phyloP scores from a whole-genome alignment of 2,888 invertebrate genomes.

The Tenthredo distinguenda region DNA sequence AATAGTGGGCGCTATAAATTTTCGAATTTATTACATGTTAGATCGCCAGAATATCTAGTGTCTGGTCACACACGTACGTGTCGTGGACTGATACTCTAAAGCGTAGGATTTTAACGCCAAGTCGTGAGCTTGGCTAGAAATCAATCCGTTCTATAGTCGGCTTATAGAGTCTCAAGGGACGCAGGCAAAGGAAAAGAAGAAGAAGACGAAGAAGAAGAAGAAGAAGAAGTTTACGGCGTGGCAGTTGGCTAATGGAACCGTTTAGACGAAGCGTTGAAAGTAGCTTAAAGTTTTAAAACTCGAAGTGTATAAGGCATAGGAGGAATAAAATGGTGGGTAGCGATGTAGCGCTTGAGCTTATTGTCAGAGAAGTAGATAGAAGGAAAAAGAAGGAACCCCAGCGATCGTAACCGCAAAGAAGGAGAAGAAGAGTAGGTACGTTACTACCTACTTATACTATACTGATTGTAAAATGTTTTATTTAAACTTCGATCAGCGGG shows the following conservation, averaged over 20 bases:
- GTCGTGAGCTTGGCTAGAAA: background rate
- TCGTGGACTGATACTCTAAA: background rate
- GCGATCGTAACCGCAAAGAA: background rate
- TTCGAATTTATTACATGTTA: background rate
- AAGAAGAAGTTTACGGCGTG: conserved; percentile 25
- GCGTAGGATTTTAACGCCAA: background rate
- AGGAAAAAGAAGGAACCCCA: background rate
- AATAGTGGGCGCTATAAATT: background rate
- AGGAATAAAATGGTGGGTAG: background rate
- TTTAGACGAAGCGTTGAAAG: conserved; percentile 55
- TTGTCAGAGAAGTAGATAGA: background rate
- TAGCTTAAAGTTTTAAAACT: conserved; percentile 49
- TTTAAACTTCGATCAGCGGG: conserved; percentile 5
- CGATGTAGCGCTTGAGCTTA: background rate
- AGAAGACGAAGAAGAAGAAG: conserved; percentile 8
- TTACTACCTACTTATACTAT: background rate
- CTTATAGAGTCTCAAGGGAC: conserved; percentile 38
- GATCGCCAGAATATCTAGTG: background rate
- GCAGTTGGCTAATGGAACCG: conserved; percentile 56
- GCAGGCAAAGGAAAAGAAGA: background rate
- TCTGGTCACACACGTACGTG: background rate
- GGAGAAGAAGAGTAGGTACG: background rate
- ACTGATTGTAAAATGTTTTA: conserved; percentile 36
- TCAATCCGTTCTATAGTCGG: conserved; percentile 42
- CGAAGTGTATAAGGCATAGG: background rate